Conservation (phyloP, 2,113 vertebrate species). For the Diphyllodes magnificus region DNA sequence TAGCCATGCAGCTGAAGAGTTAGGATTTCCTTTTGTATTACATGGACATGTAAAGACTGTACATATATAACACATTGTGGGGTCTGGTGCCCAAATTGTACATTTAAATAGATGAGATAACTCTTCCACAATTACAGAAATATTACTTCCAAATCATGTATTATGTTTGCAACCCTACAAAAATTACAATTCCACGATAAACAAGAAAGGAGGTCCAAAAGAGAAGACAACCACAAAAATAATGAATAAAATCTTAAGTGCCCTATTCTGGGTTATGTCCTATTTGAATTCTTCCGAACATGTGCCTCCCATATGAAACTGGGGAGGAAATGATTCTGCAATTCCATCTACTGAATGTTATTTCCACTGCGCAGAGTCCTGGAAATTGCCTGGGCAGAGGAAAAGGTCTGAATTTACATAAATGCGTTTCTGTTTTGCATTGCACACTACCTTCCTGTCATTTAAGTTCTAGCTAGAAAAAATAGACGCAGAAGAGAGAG, state of each 20-base stretch:
- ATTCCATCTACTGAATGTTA: neutral
- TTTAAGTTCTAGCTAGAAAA: neutral
- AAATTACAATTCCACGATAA: neutral
- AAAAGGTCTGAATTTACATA: conserved; percentile 54
- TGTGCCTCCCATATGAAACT: neutral
- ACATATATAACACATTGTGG: neutral
- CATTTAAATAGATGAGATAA: neutral
- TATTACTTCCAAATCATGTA: neutral
- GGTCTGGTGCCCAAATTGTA: neutral
- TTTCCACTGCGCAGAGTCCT: neutral
- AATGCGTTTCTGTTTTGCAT: conserved; percentile 10
- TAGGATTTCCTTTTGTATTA: neutral
- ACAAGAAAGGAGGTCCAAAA: neutral
- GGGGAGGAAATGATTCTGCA: neutral
- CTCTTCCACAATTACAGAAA: neutral
- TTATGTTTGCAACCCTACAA: neutral
- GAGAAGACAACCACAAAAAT: neutral
- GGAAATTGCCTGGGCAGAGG: conserved; percentile 16
- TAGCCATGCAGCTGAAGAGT: neutral
- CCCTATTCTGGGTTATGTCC: neutral
- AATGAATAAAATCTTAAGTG: neutral
- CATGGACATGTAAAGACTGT: neutral
- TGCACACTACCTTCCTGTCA: neutral
- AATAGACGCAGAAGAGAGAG: neutral
- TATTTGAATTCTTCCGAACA: neutral